Base-by-base conservation (phyloP, 2,888 invertebrate species). In the Cancer borealis region DNA sequence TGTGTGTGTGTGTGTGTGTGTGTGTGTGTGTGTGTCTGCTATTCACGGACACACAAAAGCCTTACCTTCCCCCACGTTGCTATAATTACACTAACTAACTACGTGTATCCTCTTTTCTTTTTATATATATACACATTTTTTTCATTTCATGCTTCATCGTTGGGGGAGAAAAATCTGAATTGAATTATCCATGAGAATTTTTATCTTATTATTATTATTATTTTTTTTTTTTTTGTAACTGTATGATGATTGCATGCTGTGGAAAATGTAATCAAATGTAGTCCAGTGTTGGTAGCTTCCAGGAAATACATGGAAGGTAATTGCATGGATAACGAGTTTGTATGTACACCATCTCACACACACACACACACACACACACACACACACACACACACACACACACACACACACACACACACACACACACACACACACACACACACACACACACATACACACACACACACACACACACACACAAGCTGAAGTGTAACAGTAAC, bases 201-300 rank as follows among this genome's bases (percentile, higher is more conserved):
- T n/a, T n/a, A n/a, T n/a, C n/a, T n/a, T n/a, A n/a, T n/a, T n/a
- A n/a, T n/a, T n/a, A n/a, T n/a, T n/a, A n/a, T n/a, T n/a, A n/a
- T 66, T 21, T 66, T 66, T 66, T n/a, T 21, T 21, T 21, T 21
- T 21, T 17, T 39, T 66, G 66, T 66, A 66, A 66, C n/a, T 66
- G n/a, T n/a, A 66, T 66, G 66, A 66, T 66, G 66, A 66, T 66
- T 66, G 21, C 66, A 66, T 66, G n/a, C 17, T n/a, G 21, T 6
- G 66, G 66, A 66, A 66, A 66, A 66, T 21, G n/a, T 66, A 66
- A 66, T n/a, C n/a, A 66, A 66, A 66, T 66, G 66, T 88, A 39
- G 17, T n/a, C n/a, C 84, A n/a, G 10, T 21, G 30, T 84, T 39
- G 6, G 30, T 21, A 10, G 26, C 26, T 84, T 39, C 10, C 84